Conservation (phyloP, 2,888 invertebrate species). For the Poecilus cupreus region DNA sequence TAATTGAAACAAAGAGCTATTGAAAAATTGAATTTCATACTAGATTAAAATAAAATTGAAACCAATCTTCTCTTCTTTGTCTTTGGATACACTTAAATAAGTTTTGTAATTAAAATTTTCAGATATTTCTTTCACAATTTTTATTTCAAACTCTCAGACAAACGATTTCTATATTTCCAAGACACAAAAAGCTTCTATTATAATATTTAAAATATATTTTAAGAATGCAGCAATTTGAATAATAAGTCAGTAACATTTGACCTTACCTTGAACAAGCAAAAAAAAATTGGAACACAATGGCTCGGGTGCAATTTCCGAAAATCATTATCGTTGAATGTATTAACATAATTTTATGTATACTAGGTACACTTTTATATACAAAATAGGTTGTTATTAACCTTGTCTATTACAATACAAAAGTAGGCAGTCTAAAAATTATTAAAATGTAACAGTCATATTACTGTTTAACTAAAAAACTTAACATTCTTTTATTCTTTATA, state of each 20-base stretch:
- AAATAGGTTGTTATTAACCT: background rate
- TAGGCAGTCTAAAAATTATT: background rate
- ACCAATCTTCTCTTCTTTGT: constrained; percentile 24
- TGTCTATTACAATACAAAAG: background rate
- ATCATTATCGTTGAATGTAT: constrained; percentile 1
- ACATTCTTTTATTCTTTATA: background rate
- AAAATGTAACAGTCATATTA: background rate
- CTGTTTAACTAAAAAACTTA: background rate
- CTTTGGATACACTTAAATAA: constrained; percentile 23
- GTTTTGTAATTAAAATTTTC: constrained; percentile 48
- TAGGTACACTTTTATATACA: background rate
- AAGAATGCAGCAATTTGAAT: background rate
- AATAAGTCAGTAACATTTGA: background rate
- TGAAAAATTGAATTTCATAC: constrained; percentile 55
- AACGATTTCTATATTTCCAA: background rate
- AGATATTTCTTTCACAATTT: constrained; percentile 35
- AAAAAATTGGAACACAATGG: background rate
- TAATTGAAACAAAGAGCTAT: constrained; percentile 53
- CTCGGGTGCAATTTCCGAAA: constrained; percentile 1
- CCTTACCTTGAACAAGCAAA: background rate
- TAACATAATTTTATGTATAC: constrained; percentile 6
- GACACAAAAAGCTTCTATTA: background rate
- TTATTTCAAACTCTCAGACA: background rate
- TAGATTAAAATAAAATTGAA: constrained; percentile 47
- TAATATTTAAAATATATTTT: background rate